Evolutionary conservation across 2,888 invertebrate species (phyloP), one percentile per base, ranked within the genome.

Genomic region (Arrhopalites spinosus): DNA sequence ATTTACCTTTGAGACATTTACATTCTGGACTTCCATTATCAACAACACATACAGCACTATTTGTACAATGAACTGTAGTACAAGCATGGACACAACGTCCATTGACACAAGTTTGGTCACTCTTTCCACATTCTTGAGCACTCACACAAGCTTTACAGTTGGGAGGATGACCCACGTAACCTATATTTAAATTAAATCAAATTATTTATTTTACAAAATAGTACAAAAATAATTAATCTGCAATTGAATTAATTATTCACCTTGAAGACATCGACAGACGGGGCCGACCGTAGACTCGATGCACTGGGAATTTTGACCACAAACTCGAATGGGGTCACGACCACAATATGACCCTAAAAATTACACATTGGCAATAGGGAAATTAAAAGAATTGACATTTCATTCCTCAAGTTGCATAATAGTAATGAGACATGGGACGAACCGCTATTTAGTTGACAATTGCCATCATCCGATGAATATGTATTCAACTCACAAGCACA

Each of bases 1-100:
- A 59, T 59, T 3, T 59, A 59, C 59, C 59, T 36, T 79, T 77
- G 25, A 79, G 64, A 61, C 78, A 78, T 73, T 79, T 78, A 68
- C 81, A 82, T 27, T 79, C 77, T 3, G 82, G 80, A 2, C 72
- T 74, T 20, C 80, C 81, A 45, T 81, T 78, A 61, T 82, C 82
- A 15, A 82, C 80, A 1, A 82, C 81, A 67, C 82, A 82, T 8
- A 82, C 82, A 13, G 82, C 82, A 61, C 81, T 81, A 20, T 73
- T 74, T 0, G 81, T 80, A 68, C 82, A 82, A 15, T 78, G 78
- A 13, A 82, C 79, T 0, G 82, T 81, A 0, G 82, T 80, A 53
- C 82, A 82, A 17, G 82, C 80, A 74, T 82, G 82, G 43, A 82
- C 82, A 75, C 82, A 82, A 13, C 82, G 68, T 5, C 82, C 82